phyloP scores from a whole-genome alignment of 2,888 invertebrate species.

The Pyrgus malvae region DNA sequence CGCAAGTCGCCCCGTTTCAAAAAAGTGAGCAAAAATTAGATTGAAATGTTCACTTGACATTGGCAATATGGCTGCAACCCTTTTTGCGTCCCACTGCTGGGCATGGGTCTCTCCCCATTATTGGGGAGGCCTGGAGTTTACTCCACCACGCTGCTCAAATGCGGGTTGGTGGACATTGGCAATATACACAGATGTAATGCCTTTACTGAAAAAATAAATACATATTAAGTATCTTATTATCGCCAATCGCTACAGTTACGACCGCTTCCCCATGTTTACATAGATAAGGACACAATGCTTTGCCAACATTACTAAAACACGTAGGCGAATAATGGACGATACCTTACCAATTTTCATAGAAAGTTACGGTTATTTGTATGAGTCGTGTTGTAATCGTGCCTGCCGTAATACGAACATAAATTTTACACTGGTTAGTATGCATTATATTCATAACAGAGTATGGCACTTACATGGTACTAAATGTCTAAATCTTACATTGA shows the following conservation, averaged over 20 bases:
- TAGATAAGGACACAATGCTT: slow-evolving; percentile 26
- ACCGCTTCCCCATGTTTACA: slow-evolving; percentile 15
- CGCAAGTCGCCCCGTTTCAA: no score
- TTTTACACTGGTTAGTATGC: slow-evolving; percentile 8
- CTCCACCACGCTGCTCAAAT: no score
- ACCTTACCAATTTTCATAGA: slow-evolving; percentile 49
- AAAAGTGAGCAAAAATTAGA: no score
- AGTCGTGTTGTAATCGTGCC: slow-evolving; percentile 29
- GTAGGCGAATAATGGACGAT: slow-evolving; percentile 57
- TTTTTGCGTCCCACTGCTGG: no score
- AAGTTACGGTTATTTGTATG: slow-evolving; percentile 43
- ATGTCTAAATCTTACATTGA: not conserved
- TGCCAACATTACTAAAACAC: slow-evolving; percentile 35
- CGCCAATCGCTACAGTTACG: not conserved
- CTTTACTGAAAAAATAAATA: no score
- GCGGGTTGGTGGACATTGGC: no score
- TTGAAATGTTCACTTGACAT: no score
- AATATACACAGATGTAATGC: no score
- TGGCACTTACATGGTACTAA: not conserved
- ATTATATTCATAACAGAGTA: not conserved
- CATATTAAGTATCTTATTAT: not conserved
- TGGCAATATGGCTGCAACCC: no score
- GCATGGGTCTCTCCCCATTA: no score
- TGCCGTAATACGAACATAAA: slow-evolving; percentile 23
- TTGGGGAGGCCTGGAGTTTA: no score